A percentile compares a stretch with the other conserved stretches of the same genome.
Conservation (phyloP, 1,140 invertebrate genomes). For the Anoplophora glabripennis region DNA sequence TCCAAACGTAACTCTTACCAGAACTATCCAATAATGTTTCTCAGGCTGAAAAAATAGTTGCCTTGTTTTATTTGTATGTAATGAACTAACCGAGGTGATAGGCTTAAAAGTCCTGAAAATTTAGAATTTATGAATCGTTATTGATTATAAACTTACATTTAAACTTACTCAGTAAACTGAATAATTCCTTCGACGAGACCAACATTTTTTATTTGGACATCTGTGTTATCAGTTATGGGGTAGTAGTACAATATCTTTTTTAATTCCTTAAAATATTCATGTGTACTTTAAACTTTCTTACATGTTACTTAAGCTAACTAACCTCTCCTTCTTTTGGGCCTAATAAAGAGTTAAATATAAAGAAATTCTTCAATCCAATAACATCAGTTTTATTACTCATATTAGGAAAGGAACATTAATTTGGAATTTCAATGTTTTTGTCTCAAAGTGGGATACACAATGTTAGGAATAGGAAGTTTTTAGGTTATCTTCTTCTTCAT, state of each 20-base stretch:
- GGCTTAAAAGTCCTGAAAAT: constrained; percentile 79
- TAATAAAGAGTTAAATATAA: constrained; percentile 40
- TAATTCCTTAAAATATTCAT: constrained; percentile 69
- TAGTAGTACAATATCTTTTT: constrained; percentile 88
- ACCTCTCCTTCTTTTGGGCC: constrained; percentile 41
- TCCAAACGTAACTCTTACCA: constrained; percentile 61
- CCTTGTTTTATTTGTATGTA: constrained; percentile 85
- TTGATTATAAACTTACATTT: constrained; percentile 14
- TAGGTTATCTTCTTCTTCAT: no score
- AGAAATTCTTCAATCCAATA: constrained; percentile 41
- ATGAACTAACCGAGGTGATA: constrained; percentile 72
- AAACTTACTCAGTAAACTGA: constrained; percentile 84
- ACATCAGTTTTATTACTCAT: constrained; percentile 29
- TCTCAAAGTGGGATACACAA: no score
- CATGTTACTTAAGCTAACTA: constrained; percentile 6
- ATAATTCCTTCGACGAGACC: constrained; percentile 90
- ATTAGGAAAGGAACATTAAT: no score
- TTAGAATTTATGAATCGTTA: constrained; percentile 13
- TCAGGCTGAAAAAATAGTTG: constrained; percentile 87
- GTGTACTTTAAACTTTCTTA: constrained; percentile 7
- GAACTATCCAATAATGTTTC: constrained; percentile 83
- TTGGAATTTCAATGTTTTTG: no score
- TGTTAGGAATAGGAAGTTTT: no score
- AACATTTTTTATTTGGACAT: constrained; percentile 84
- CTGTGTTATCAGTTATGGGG: constrained; percentile 71